Conservation (phyloP, 2,113 vertebrate genomes). For the Oncorhynchus nerka region DNA sequence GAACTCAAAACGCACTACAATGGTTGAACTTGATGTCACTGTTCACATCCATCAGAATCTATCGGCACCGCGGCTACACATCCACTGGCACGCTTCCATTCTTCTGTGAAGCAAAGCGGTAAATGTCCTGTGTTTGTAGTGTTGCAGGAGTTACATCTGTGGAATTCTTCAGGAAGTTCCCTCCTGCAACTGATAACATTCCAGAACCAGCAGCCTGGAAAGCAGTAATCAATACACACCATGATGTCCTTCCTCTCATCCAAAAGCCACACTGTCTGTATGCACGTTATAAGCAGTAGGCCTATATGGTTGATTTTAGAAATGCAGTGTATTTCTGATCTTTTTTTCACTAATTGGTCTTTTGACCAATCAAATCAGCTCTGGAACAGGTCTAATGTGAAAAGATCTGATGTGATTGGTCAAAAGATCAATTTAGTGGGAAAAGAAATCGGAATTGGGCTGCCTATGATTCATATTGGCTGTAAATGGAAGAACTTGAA, state of each 20-base stretch:
- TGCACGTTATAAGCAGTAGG: too few relatives aligned
- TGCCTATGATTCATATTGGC: too few relatives aligned
- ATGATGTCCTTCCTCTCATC: conserved; percentile 3
- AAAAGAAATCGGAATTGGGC: too few relatives aligned
- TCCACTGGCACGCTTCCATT: neutral
- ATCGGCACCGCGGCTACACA: neutral
- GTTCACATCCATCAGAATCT: neutral
- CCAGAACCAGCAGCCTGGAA: conserved; percentile 35
- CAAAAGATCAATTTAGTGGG: too few relatives aligned
- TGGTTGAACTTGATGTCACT: conserved; percentile 19
- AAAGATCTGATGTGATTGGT: too few relatives aligned
- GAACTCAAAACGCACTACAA: neutral
- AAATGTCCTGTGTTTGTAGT: neutral
- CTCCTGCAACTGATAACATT: conserved; percentile 57
- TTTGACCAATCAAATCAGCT: too few relatives aligned
- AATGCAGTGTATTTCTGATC: too few relatives aligned
- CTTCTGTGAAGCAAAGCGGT: neutral
- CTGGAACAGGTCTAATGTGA: too few relatives aligned
- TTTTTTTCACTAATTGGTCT: too few relatives aligned
- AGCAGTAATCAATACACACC: conserved; percentile 57
- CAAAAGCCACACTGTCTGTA: neutral
- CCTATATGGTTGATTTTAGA: too few relatives aligned
- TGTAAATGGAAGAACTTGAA: too few relatives aligned
- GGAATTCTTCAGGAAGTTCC: conserved; percentile 49
- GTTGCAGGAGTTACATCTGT: conserved; percentile 40